phyloP scores from a whole-genome alignment of 2,113 vertebrate species.

The Halcyon senegalensis region DNA sequence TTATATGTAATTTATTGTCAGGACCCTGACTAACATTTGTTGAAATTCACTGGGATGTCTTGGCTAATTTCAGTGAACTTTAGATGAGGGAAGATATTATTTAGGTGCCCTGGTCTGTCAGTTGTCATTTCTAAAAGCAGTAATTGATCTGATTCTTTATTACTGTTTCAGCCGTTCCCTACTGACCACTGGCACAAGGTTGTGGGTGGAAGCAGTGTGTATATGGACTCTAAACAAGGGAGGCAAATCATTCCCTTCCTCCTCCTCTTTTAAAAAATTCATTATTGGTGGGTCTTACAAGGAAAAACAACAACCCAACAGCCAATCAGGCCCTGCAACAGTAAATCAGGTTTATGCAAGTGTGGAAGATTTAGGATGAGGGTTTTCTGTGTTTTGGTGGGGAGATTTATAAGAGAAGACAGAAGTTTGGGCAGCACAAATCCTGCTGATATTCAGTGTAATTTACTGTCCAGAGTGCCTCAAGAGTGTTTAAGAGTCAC shows the following conservation, averaged over 20 bases:
- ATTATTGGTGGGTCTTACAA: neutral
- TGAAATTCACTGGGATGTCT: neutral
- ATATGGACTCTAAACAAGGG: neutral
- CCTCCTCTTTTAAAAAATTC: neutral
- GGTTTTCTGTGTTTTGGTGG: constrained; percentile 3
- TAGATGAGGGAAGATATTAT: neutral
- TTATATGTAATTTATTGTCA: neutral
- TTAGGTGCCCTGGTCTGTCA: neutral
- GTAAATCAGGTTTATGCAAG: constrained; percentile 3
- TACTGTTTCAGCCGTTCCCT: neutral
- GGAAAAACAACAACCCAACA: neutral
- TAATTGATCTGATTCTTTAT: neutral
- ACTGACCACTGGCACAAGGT: neutral
- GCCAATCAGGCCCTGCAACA: neutral
- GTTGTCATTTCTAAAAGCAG: neutral
- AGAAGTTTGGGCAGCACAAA: constrained; percentile 19
- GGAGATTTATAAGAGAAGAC: constrained; percentile 11
- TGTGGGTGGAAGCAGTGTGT: neutral
- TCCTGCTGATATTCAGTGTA: neutral
- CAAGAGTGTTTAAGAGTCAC: neutral
- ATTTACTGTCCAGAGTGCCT: neutral
- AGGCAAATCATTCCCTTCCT: neutral
- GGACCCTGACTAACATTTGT: neutral
- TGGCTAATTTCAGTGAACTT: neutral
- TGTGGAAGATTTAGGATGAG: neutral